Base-by-base conservation (phyloP, 2,113 vertebrate species). In the Gallinago media region DNA sequence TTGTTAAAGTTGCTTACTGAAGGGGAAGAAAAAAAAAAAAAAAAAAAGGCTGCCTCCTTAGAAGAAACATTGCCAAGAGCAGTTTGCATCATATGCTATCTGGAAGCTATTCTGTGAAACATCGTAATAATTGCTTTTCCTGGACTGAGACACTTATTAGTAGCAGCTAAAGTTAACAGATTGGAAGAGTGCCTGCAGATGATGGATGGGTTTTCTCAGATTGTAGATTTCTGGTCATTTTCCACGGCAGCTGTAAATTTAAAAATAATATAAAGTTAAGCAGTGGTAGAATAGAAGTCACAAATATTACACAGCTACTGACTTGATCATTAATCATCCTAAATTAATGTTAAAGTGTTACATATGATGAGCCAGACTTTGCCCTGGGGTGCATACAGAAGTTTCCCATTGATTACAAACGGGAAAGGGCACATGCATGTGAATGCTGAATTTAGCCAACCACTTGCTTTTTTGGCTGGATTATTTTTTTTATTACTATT, bases 131-230 rank as follows among this genome's bases (percentile, higher is more conserved):
- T 97, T 97, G 94, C 87, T 85, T 96, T 94, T 97, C 95, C 97
- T 97, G 97, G 97, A 97, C 97, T 98, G 97, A 99, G 98, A 98
- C 98, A 98, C 98, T 98, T 98, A 98, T 97, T 98, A 99, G 98
- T 98, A 98, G 98, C 98, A 98, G 98, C 98, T 98, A 98, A 98
- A 98, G 98, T 98, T 98, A 98, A 98, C 98, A 91, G 89, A 91
- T 86, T 95, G 96, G 94, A 96, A 95, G 90, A 77, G 9, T 95
- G 93, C 91, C 93, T 77, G 89, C 86, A 95, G 79, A 98, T 98
- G 98, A 99, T 98, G 98, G 98, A 98, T 98, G 97, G 92, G 94
- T 98, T 98, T 98, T 98, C 97, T 97, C 97, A 98, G 98, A 98
- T 55, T 98, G 98, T 98, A 98, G 98, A 98, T 98, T 98, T 98